Conservation (phyloP, 2,888 invertebrate species). For the Lepidochitona cinerea region DNA sequence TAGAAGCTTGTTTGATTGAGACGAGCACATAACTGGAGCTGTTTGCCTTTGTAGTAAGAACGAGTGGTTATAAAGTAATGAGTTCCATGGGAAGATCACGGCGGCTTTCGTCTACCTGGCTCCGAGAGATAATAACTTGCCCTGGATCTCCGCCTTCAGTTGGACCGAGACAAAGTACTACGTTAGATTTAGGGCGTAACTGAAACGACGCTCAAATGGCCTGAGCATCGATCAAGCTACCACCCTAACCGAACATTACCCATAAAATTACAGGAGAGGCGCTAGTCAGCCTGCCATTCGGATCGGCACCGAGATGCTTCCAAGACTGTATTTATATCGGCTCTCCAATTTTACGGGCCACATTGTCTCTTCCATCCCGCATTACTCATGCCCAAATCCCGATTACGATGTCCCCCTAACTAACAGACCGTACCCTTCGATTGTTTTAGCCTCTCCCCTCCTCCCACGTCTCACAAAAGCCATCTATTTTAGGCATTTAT, state of each 20-base stretch:
- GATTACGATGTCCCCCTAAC: too few species aligned
- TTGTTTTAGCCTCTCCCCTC: too few species aligned
- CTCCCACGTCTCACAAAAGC: too few species aligned
- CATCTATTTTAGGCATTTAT: too few species aligned
- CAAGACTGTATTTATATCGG: background rate
- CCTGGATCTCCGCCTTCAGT: background rate
- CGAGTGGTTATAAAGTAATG: background rate
- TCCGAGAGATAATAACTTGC: slow-evolving; percentile 12
- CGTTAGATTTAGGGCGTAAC: slow-evolving; percentile 4
- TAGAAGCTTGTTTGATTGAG: slow-evolving; percentile 3
- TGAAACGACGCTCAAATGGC: background rate
- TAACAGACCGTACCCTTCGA: too few species aligned
- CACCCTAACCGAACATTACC: slow-evolving; percentile 1
- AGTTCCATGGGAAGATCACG: background rate
- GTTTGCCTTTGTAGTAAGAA: background rate
- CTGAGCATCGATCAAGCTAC: background rate
- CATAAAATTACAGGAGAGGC: slow-evolving; percentile 2
- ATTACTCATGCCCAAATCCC: background rate
- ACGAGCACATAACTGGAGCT: background rate
- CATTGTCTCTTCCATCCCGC: background rate
- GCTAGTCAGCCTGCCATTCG: slow-evolving; percentile 2
- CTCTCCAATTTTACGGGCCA: background rate
- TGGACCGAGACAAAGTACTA: background rate
- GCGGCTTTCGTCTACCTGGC: slow-evolving; percentile 7
- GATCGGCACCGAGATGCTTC: background rate